Evolutionary conservation across 2,888 invertebrate species (phyloP), one percentile per base, ranked within the genome.

Genomic region (Embidobia sp.): DNA sequence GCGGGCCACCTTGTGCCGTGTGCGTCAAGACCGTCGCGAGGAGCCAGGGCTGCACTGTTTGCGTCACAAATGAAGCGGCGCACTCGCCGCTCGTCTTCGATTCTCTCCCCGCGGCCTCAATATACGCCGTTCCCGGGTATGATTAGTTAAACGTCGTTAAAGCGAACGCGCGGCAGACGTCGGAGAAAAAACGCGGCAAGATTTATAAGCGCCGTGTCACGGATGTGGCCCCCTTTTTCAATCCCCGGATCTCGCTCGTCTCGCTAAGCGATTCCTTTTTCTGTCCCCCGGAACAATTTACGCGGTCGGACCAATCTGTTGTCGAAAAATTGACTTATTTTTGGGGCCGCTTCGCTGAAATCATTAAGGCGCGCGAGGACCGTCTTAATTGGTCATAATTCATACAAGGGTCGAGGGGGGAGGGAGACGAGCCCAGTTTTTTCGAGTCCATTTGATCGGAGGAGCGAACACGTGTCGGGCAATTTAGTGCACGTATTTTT

Each of bases 71-170:
- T 85, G 83, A 85, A 85, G 79, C 82, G 81, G 80, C 77, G 77
- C 79, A 78, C 77, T 79, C 61, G 80, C 80, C 81, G 80, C 40
- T 53, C 73, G 72, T 33, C 70, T 69, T 66, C 61, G 75, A 67
- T 77, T 61, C 46, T 57, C 64, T 53, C 67, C 73, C 74, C 63
- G 51, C 57, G 77, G 83, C 81, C 79, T 78, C 82, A 81, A 85
- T 85, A 84, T 84, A 85, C 84, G 85, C 84, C 83, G 83, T 85
- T 83, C 80, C 81, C 72, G 67, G 61, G 79, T 84, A 85, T 87
- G 86, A 88, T 88, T 88, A 87, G 87, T 87, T 87, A 87, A 87
- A 87, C 85, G 85, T 85, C 85, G 86, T 85, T 85, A 83, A 81
- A 77, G 82, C 82, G 82, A 82, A 83, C 82, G 85, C 79, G 83